phyloP scores from a whole-genome alignment of 1,140 invertebrate genomes.

The Drosophila leontia region DNA sequence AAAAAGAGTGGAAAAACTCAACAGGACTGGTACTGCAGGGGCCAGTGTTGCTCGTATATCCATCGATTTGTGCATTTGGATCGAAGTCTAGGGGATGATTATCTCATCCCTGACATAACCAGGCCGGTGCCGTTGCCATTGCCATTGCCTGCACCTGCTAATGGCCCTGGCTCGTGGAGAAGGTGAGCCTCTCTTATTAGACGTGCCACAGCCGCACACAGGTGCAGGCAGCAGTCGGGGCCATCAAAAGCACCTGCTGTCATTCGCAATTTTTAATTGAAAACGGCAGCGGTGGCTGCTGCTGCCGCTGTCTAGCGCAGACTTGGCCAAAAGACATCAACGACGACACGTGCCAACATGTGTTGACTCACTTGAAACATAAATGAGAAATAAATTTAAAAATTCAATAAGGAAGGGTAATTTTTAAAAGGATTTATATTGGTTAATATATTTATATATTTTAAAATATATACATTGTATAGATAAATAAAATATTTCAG shows the following conservation, averaged over 20 bases:
- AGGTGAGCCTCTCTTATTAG: constrained; percentile 23
- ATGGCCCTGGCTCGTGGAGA: constrained; percentile 21
- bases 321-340: constrained; percentile 50
- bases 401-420: background rate
- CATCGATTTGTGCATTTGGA: constrained; percentile 36
- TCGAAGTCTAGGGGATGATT: constrained; percentile 2
- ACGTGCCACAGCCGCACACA: constrained; percentile 41
- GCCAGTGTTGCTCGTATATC: constrained; percentile 49
- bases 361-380: constrained; percentile 49
- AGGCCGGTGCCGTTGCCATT: background rate
- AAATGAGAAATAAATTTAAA: too few species aligned
- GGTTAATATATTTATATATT: too few species aligned
- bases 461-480: too few species aligned
- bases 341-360: constrained; percentile 74
- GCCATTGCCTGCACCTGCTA: constrained; percentile 12
- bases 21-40: constrained; percentile 45
- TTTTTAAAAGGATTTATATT: background rate
- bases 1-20: constrained; percentile 14
- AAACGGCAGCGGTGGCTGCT: constrained; percentile 60
- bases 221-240: constrained; percentile 46
- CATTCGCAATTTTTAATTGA: constrained; percentile 82
- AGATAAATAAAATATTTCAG: too few species aligned
- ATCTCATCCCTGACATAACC: constrained; percentile 18
- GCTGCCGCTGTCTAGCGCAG: constrained; percentile 59
- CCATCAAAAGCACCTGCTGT: constrained; percentile 72